Evolutionary conservation across 1,140 invertebrate genomes (phyloP).

Genomic region (Neodiprion lecontei): DNA sequence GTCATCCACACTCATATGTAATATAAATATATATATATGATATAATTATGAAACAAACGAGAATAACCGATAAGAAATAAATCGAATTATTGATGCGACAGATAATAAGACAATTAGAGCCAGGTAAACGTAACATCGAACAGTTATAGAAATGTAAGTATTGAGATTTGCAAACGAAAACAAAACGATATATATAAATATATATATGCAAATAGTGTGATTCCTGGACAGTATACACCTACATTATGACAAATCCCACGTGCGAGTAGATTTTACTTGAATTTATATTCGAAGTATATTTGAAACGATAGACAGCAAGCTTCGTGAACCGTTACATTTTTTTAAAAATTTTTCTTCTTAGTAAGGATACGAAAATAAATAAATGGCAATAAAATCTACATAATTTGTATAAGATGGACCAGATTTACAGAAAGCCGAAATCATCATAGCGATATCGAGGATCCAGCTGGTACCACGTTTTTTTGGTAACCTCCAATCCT

Average conservation of each 20-base stretch:
- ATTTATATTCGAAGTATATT: background rate
- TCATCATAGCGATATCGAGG: too few relatives aligned
- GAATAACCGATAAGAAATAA: background rate
- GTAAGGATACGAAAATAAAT: too few relatives aligned
- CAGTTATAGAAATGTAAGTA: slow-evolving; percentile 48
- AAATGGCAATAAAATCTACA: too few relatives aligned
- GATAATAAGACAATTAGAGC: slow-evolving; percentile 34
- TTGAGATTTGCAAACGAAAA: slow-evolving; percentile 50
- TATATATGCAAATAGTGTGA: slow-evolving; percentile 35
- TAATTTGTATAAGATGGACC: too few relatives aligned
- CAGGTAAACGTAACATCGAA: slow-evolving; percentile 53
- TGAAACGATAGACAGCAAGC: background rate
- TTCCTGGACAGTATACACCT: slow-evolving; percentile 35
- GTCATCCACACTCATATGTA: background rate
- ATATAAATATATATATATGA: too few relatives aligned
- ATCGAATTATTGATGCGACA: slow-evolving; percentile 1
- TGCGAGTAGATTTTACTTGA: background rate
- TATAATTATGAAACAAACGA: background rate
- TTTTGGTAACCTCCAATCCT: too few relatives aligned
- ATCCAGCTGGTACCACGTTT: too few relatives aligned
- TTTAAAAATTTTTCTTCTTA: too few relatives aligned
- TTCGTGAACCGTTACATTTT: too few relatives aligned
- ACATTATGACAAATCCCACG: background rate
- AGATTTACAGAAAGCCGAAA: too few relatives aligned
- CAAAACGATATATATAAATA: slow-evolving; percentile 38